Evolutionary conservation across 2,888 invertebrate genomes (phyloP).

Genomic region (Malthinus flaveolus): DNA sequence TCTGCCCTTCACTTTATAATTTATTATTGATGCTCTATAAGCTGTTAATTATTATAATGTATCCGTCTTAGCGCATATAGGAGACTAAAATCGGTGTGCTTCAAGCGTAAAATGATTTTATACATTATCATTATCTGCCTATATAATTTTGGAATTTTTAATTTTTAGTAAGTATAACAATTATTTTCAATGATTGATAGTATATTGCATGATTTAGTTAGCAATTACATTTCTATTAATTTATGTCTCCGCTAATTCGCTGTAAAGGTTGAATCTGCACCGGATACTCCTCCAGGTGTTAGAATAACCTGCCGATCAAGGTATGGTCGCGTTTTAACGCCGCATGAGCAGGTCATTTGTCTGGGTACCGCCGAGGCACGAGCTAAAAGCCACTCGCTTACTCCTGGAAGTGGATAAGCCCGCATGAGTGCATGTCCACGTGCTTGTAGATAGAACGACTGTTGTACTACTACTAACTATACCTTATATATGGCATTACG

Average conservation of each 20-base stretch:
- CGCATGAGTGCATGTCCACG: constrained; percentile 13
- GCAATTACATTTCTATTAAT: too few species aligned
- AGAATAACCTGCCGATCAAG: constrained; percentile 13
- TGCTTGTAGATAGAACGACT: constrained; percentile 7
- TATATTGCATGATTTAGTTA: too few species aligned
- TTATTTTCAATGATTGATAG: too few species aligned
- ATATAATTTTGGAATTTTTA: too few species aligned
- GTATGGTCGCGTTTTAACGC: constrained; percentile 7
- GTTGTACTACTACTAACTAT: background rate
- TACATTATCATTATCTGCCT: too few species aligned
- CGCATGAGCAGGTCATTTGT: background rate
- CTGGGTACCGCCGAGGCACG: constrained; percentile 13
- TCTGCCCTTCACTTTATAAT: too few species aligned
- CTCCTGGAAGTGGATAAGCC: background rate
- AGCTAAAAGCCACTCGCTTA: constrained; percentile 9
- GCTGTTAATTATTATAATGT: too few species aligned
- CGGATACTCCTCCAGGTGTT: constrained; percentile 24
- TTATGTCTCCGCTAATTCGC: background rate
- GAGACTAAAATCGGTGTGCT: too few species aligned
- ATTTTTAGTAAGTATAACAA: too few species aligned
- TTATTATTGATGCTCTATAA: too few species aligned
- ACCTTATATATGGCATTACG: background rate
- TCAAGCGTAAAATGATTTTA: too few species aligned
- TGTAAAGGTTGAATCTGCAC: constrained; percentile 1
- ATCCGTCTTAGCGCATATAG: too few species aligned